These are phyloP conservation scores for Apodemia mormo DNA, from an alignment of 2,888 invertebrate genomes.

Conservation along the genomic window DNA sequence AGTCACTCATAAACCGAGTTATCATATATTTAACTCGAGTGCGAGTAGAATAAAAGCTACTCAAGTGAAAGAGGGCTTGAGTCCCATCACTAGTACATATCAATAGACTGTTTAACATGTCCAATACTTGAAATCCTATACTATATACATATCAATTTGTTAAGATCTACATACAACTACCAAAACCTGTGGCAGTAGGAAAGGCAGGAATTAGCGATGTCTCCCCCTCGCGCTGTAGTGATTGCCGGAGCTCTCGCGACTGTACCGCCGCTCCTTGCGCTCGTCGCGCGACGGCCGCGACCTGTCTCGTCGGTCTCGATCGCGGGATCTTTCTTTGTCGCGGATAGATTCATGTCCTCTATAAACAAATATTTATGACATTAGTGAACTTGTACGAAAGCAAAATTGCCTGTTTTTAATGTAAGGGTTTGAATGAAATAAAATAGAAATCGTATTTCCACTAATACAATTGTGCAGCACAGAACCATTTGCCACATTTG, in stretches of 20 bases:
- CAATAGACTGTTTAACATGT: neutral
- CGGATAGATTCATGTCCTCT: conserved; percentile 51
- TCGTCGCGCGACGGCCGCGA: conserved; percentile 56
- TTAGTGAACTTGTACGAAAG: too few relatives aligned
- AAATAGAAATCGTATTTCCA: too few relatives aligned
- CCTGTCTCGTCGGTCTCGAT: conserved; percentile 62
- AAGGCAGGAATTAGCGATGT: conserved; percentile 53
- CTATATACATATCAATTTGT: neutral
- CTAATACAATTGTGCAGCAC: too few relatives aligned
- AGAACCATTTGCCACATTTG: too few relatives aligned
- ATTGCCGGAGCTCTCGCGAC: conserved; percentile 58
- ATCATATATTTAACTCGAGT: too few relatives aligned
- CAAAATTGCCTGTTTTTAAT: too few relatives aligned
- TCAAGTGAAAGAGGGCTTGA: too few relatives aligned
- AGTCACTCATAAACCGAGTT: too few relatives aligned
- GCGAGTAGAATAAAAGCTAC: too few relatives aligned
- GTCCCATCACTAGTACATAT: too few relatives aligned
- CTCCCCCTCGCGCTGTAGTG: conserved; percentile 63
- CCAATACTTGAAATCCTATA: neutral
- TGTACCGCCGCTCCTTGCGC: conserved; percentile 69
- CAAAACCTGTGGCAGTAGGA: neutral
- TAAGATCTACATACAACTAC: conserved; percentile 1
- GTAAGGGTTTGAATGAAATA: too few relatives aligned
- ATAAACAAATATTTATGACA: conserved; percentile 26
- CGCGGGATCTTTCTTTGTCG: conserved; percentile 66